Conservation (phyloP, 2,797 vertebrate genomes). For the Propithecus perrieri region DNA sequence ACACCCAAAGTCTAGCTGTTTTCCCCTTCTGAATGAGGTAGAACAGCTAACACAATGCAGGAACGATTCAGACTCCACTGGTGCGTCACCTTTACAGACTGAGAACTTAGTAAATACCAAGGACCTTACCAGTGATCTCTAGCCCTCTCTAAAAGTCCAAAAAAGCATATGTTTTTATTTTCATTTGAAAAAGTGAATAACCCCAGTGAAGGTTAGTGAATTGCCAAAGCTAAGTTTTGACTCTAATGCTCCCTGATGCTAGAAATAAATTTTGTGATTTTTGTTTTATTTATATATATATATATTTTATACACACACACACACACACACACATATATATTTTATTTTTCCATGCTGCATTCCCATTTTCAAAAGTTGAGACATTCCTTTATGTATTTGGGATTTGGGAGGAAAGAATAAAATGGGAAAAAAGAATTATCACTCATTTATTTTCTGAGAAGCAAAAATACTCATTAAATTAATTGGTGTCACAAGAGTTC, state of each 20-base stretch:
- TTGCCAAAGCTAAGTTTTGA: not conserved
- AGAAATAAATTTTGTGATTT: not conserved
- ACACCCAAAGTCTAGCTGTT: not conserved
- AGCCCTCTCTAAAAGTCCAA: not conserved
- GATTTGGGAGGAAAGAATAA: not conserved
- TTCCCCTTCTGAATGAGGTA: not conserved
- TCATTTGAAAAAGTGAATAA: not conserved
- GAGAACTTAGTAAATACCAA: not conserved
- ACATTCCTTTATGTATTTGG: not conserved
- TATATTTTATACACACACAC: not conserved
- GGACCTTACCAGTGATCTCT: not conserved
- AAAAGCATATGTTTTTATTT: not conserved
- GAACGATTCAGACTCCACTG: not conserved
- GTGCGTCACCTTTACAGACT: fast-evolving
- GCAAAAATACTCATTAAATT: not conserved
- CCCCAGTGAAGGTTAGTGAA: not conserved
- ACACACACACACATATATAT: not conserved
- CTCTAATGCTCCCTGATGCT: not conserved
- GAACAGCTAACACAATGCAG: not conserved
- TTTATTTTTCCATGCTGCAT: not conserved
- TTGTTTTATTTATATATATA: not conserved
- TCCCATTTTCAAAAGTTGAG: not conserved
- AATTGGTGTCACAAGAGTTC: not conserved
- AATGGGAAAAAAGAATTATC: not conserved
- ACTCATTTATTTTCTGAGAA: not conserved